Evolutionary conservation across 2,113 vertebrate genomes (phyloP).

Genomic region (Kryptolebias marmoratus): DNA sequence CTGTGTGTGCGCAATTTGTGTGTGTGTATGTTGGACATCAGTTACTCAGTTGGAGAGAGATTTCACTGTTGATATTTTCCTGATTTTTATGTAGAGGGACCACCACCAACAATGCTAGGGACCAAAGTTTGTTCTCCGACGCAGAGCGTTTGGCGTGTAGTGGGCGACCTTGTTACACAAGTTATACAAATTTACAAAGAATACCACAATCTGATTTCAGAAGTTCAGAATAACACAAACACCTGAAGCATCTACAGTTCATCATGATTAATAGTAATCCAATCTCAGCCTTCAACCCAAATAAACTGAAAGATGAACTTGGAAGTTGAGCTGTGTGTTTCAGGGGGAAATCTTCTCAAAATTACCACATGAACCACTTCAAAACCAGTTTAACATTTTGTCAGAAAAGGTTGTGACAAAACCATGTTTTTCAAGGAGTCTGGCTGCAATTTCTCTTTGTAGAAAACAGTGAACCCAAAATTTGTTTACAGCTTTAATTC

Average conservation of each 20-base stretch:
- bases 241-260: conserved; percentile 12
- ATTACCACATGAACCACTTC: conserved; percentile 63
- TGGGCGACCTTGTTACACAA: background rate
- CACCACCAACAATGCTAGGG: conserved; percentile 31
- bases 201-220: conserved; percentile 10
- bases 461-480: background rate
- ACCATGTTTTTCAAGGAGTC: background rate
- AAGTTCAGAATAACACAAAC: conserved; percentile 7
- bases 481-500: too few relatives aligned
- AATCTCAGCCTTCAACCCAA: too few relatives aligned
- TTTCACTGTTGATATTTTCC: conserved; percentile 37
- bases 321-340: conserved; percentile 45
- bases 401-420: background rate
- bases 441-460: background rate
- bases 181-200: conserved; percentile 10
- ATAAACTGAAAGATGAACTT: background rate
- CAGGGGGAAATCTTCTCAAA: conserved; percentile 68
- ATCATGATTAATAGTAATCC: conserved; percentile 26
- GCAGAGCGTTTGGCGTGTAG: background rate
- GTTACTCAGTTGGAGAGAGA: conserved; percentile 30
- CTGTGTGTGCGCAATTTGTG: conserved; percentile 14
- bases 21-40: conserved; percentile 36
- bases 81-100: conserved; percentile 17
- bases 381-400: conserved; percentile 47
- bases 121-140: conserved; percentile 22